Conservation (phyloP, 2,888 invertebrate genomes). For the Chrysodeixis includens region DNA sequence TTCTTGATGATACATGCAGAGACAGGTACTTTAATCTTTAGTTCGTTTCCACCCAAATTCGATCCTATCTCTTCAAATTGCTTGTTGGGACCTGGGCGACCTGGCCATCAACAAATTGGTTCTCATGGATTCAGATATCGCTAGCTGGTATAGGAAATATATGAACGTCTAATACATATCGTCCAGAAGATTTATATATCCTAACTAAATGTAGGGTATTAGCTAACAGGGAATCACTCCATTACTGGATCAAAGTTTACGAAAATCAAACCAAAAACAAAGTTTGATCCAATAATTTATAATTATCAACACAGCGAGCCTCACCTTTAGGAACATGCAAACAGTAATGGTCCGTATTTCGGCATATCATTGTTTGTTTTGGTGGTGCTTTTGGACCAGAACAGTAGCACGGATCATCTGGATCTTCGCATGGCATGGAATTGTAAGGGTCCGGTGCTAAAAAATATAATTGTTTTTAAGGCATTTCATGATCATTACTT, state of each 20-base stretch:
- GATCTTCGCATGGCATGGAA: constrained; percentile 79
- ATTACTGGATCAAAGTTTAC: constrained; percentile 26
- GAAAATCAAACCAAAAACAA: not conserved
- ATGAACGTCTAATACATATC: constrained; percentile 30
- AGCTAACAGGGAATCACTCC: not conserved
- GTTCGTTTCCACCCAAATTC: constrained; percentile 81
- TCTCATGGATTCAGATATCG: constrained; percentile 66
- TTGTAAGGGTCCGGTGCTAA: constrained; percentile 73
- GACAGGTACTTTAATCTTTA: constrained; percentile 85
- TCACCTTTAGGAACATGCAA: constrained; percentile 86
- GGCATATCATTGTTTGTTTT: constrained; percentile 77
- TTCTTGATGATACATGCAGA: constrained; percentile 81
- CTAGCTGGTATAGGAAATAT: constrained; percentile 21
- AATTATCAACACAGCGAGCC: constrained; percentile 22
- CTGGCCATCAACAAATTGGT: constrained; percentile 84
- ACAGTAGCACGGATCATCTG: constrained; percentile 82
- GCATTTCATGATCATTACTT: not conserved
- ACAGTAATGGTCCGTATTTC: constrained; percentile 83
- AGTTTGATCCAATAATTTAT: constrained; percentile 35
- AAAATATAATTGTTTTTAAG: constrained; percentile 27
- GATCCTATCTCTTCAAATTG: constrained; percentile 86
- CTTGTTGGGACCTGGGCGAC: constrained; percentile 86
- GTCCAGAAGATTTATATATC: constrained; percentile 13
- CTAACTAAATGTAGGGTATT: constrained; percentile 20
- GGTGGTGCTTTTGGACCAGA: constrained; percentile 73